phyloP scores from a whole-genome alignment of 2,797 vertebrate species.

The Chanos chanos region DNA sequence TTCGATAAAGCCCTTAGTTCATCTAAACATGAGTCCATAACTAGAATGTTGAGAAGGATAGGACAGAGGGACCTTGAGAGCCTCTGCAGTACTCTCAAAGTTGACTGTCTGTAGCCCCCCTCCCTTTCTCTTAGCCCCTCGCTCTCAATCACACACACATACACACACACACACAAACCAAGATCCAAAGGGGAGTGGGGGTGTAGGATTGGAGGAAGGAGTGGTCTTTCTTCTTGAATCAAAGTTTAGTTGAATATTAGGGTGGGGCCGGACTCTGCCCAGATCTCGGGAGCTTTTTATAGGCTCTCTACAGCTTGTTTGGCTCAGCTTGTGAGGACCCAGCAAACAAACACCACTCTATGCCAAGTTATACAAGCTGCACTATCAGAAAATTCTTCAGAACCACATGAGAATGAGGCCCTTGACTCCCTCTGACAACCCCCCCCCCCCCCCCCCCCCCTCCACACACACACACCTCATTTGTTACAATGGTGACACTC shows the following conservation, averaged over 20 bases:
- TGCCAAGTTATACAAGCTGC: constrained; percentile 37
- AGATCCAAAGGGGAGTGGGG: constrained; percentile 2
- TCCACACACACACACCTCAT: too few relatives aligned
- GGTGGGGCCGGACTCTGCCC: constrained; percentile 14
- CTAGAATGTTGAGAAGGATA: too few relatives aligned
- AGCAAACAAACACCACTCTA: constrained; percentile 49
- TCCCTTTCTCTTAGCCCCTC: neutral
- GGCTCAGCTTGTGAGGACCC: constrained; percentile 40
- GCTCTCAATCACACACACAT: neutral
- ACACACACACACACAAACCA: neutral
- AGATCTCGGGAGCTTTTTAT: constrained; percentile 30
- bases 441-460: too few relatives aligned
- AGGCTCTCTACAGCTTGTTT: constrained; percentile 20
- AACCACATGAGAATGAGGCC: neutral
- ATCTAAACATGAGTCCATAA: too few relatives aligned
- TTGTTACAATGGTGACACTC: too few relatives aligned
- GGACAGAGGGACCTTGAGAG: too few relatives aligned
- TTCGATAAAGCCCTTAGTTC: too few relatives aligned
- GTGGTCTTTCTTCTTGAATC: constrained; percentile 36
- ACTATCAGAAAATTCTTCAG: constrained; percentile 24
- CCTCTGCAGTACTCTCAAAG: too few relatives aligned
- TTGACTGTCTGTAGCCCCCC: too few relatives aligned
- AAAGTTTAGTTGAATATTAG: constrained; percentile 35
- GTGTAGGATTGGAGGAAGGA: constrained; percentile 12
- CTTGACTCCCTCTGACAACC: constrained; percentile 16